These are phyloP conservation scores for Blomia tropicalis DNA, from an alignment of 2,888 invertebrate species.

Conservation along the genomic window DNA sequence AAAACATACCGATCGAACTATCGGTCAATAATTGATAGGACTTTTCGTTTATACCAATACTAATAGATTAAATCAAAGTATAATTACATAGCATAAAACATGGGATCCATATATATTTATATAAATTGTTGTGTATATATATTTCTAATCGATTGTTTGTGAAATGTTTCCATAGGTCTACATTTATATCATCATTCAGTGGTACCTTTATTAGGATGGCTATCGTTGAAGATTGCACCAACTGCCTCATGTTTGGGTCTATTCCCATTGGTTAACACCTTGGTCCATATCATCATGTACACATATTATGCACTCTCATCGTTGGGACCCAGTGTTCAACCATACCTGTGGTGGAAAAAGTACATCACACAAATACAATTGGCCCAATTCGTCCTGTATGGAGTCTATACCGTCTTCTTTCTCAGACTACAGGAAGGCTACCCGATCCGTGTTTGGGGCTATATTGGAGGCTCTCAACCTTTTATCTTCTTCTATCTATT, in stretches of 20 bases:
- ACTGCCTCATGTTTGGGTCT: constrained; percentile 16
- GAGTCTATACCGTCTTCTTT: constrained; percentile 1
- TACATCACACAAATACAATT: constrained; percentile 79
- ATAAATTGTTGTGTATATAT: no score
- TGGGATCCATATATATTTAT: no score
- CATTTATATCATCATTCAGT: constrained; percentile 22
- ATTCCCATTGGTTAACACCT: constrained; percentile 14
- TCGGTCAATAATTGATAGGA: no score
- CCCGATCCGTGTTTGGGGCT: constrained; percentile 6
- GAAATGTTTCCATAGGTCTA: constrained; percentile 9
- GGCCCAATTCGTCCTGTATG: constrained; percentile 40
- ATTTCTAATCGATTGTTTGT: no score
- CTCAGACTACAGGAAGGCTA: constrained; percentile 16
- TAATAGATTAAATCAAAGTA: no score
- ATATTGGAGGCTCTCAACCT: neutral
- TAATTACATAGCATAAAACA: no score
- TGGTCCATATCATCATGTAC: constrained; percentile 60
- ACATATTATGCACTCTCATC: constrained; percentile 78
- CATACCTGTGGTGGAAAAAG: constrained; percentile 88
- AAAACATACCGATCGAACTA: no score
- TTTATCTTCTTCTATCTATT: constrained; percentile 22
- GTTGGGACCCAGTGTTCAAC: constrained; percentile 58
- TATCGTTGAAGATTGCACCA: constrained; percentile 4
- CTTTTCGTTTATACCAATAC: no score
- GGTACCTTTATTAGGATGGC: constrained; percentile 19